Evolutionary conservation across 2,888 invertebrate genomes (phyloP), one percentile per base, ranked within the genome.

Genomic region (Euspilapteryx auroguttella): DNA sequence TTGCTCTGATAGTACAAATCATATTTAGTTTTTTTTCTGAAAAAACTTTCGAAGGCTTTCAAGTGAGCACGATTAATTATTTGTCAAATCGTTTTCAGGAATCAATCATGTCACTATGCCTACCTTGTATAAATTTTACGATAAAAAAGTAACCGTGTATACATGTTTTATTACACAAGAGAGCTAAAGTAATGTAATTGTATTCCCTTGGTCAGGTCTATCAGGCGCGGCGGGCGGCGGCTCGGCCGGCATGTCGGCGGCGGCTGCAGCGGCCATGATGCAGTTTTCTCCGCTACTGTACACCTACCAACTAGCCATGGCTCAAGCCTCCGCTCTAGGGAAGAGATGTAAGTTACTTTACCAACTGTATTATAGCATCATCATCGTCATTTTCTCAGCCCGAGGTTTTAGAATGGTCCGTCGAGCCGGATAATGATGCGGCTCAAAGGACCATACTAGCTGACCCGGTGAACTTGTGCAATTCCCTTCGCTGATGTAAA

Each of bases 281-380:
- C 90, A 90, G 47, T 91, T 93, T 66, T 87, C 86, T 17, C 93
- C 93, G 25, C 78, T 94, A 29, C 79, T 93, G 32, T 93, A 92
- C 69, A 90, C 91, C 3, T 93, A 93, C 75, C 92, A 93, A 66
- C 79, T 93, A 49, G 91, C 91, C 34, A 86, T 87, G 85, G 87
- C 87, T 36, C 88, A 88, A 57, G 87, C 87, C 36, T 81, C 68
- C 37, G 81, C 80, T 41, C 61, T 77, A 34, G 75, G 78, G 45
- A 69, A 75, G 50, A 56, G 71, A 34, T 65, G 71, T 71, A 51
- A 45, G 66, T 64, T 59, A 6, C 7, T 20, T 7, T 20, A 20
- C n/a, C n/a, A n/a, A n/a, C n/a, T n/a, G 9, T 20, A 20, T 20
- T 6, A 20, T 20, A 6, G 6, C 20, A 20, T 20, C 20, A 7